Evolutionary conservation across 2,888 invertebrate species (phyloP).

Genomic region (Cosmopolites sordidus): DNA sequence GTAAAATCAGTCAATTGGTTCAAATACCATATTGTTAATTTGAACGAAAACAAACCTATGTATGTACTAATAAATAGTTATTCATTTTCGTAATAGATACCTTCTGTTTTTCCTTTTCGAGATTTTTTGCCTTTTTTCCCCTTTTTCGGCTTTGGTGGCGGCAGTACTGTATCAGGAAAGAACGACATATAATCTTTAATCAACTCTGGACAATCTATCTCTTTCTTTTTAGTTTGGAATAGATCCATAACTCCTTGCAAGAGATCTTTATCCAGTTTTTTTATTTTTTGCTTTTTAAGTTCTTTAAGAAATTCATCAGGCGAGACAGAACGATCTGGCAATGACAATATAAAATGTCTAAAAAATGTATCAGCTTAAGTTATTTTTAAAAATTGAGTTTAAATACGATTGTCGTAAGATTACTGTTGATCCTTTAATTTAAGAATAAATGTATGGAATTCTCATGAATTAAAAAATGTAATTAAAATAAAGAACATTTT

Average conservation of each 20-base stretch:
- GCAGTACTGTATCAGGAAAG: conserved; percentile 47
- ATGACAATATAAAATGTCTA: conserved; percentile 46
- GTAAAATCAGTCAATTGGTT: too few species aligned
- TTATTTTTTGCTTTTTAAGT: conserved; percentile 42
- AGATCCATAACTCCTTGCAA: conserved; percentile 40
- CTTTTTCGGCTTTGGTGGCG: conserved; percentile 39
- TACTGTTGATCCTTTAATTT: neutral
- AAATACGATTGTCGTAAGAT: neutral
- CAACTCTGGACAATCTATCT: conserved; percentile 43
- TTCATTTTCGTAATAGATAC: too few species aligned
- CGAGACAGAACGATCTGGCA: conserved; percentile 40
- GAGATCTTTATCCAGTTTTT: conserved; percentile 41
- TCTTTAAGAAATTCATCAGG: conserved; percentile 40
- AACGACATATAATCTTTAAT: conserved; percentile 45
- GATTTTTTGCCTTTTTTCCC: conserved; percentile 30
- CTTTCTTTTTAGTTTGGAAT: conserved; percentile 43
- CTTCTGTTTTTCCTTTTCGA: conserved; percentile 9
- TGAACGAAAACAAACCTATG: too few species aligned
- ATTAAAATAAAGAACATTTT: too few species aligned
- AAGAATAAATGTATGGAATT: too few species aligned
- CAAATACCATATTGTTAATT: too few species aligned
- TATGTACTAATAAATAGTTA: too few species aligned
- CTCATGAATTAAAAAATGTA: too few species aligned
- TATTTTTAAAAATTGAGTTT: neutral
- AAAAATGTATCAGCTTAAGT: too few species aligned